Evolutionary conservation across 2,113 vertebrate genomes (phyloP).

Genomic region (Gobius niger): DNA sequence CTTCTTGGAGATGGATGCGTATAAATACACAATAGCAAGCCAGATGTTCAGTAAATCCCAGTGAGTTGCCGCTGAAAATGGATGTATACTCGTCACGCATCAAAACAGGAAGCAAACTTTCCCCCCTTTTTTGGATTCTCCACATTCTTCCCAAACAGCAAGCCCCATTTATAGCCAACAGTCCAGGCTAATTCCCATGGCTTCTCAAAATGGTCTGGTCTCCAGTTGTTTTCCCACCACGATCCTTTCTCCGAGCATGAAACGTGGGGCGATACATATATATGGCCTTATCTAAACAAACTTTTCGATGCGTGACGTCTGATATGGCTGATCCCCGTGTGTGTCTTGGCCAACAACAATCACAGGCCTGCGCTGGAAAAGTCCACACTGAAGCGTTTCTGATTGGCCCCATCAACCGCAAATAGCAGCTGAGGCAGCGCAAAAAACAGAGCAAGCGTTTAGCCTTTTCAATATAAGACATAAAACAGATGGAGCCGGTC

Average conservation of each 20-base stretch:
- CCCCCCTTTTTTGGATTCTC: constrained; percentile 64
- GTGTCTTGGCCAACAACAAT: constrained; percentile 33
- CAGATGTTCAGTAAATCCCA: constrained; percentile 20
- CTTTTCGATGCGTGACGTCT: constrained; percentile 8
- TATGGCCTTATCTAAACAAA: constrained; percentile 45
- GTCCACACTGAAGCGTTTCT: constrained; percentile 29
- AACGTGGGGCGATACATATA: constrained; percentile 10
- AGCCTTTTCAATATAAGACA: constrained; percentile 1
- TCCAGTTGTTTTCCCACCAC: constrained; percentile 33
- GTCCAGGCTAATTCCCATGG: constrained; percentile 54
- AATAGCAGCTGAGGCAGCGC: constrained; percentile 23
- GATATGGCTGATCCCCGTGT: constrained; percentile 8
- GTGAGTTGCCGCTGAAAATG: constrained; percentile 3
- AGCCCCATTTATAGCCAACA: constrained; percentile 70
- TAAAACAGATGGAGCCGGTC: constrained; percentile 2
- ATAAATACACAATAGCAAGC: constrained; percentile 9
- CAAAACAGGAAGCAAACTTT: constrained; percentile 64
- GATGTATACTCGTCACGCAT: constrained; percentile 19
- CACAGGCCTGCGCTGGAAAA: constrained; percentile 30
- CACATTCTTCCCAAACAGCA: constrained; percentile 58
- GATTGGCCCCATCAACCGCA: constrained; percentile 6
- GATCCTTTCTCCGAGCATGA: constrained; percentile 13
- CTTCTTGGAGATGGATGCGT: neutral
- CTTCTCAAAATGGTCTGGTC: constrained; percentile 35
- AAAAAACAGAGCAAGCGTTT: neutral